Evolutionary conservation across 2,113 vertebrate species (phyloP).

Genomic region (Seriola quinqueradiata): DNA sequence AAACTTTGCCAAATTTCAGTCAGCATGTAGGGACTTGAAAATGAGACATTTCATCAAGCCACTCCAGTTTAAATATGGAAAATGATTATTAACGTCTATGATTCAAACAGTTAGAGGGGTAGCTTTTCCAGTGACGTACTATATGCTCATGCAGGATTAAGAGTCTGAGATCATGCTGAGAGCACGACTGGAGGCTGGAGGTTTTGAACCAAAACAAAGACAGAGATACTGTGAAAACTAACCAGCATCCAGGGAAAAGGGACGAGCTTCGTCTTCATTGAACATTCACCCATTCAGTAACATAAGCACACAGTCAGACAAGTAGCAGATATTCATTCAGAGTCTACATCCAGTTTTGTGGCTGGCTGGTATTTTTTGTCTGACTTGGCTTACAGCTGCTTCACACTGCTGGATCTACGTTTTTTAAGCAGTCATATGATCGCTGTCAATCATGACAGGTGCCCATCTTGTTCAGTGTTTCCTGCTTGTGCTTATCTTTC

Average conservation of each 20-base stretch:
- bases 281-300: constrained; percentile 15
- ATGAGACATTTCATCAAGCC: constrained; percentile 4
- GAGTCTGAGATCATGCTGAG: constrained; percentile 32
- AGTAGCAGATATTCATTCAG: constrained; percentile 48
- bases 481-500: constrained; percentile 79
- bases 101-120: background rate
- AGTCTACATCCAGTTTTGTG: constrained; percentile 35
- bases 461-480: constrained; percentile 76
- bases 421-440: constrained; percentile 49
- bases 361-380: constrained; percentile 44
- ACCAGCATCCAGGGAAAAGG: constrained; percentile 37
- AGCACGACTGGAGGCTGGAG: constrained; percentile 31
- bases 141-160: constrained; percentile 14
- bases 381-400: constrained; percentile 62
- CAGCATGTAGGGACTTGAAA: constrained; percentile 19
- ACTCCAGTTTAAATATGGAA: background rate
- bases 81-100: constrained; percentile 13
- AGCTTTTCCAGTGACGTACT: constrained; percentile 5
- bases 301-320: constrained; percentile 29
- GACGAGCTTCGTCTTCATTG: constrained; percentile 23
- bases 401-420: constrained; percentile 53
- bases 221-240: constrained; percentile 7
- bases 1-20: constrained; percentile 17
- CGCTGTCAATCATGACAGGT: constrained; percentile 50
- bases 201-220: constrained; percentile 32